phyloP scores from a whole-genome alignment of 2,113 vertebrate genomes.

The Thymallus thymallus region DNA sequence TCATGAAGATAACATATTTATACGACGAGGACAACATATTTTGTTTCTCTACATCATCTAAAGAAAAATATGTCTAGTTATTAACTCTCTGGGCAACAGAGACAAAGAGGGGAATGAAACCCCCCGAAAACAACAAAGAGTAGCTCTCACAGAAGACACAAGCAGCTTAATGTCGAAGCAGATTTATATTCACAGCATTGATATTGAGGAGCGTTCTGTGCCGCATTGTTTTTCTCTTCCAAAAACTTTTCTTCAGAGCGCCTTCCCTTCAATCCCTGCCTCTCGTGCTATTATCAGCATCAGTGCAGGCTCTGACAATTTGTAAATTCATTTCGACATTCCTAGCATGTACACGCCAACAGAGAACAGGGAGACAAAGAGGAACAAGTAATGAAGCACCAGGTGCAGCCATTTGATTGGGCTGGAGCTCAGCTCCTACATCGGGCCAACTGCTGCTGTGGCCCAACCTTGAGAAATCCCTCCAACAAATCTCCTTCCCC shows the following conservation, averaged over 20 bases:
- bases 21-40: background rate
- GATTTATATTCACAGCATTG: constrained; percentile 33
- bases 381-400: constrained; percentile 43
- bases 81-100: background rate
- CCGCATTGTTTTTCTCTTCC: constrained; percentile 31
- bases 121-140: constrained; percentile 24
- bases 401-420: constrained; percentile 54
- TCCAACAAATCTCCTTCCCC: constrained; percentile 20
- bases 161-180: constrained; percentile 12
- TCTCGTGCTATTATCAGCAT: constrained; percentile 43
- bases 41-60: constrained; percentile 1
- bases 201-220: constrained; percentile 20
- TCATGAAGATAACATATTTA: background rate
- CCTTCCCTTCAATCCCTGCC: background rate
- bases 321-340: constrained; percentile 41
- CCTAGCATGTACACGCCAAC: constrained; percentile 15
- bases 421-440: constrained; percentile 9
- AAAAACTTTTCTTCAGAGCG: constrained; percentile 39
- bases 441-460: constrained; percentile 20
- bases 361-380: constrained; percentile 32
- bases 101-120: background rate
- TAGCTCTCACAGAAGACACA: constrained; percentile 20
- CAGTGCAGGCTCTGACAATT: constrained; percentile 31
- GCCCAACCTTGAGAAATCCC: constrained; percentile 32
- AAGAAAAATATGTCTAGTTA: constrained; percentile 19